Conservation (phyloP, 2,113 vertebrate genomes). For the Halcyon senegalensis region DNA sequence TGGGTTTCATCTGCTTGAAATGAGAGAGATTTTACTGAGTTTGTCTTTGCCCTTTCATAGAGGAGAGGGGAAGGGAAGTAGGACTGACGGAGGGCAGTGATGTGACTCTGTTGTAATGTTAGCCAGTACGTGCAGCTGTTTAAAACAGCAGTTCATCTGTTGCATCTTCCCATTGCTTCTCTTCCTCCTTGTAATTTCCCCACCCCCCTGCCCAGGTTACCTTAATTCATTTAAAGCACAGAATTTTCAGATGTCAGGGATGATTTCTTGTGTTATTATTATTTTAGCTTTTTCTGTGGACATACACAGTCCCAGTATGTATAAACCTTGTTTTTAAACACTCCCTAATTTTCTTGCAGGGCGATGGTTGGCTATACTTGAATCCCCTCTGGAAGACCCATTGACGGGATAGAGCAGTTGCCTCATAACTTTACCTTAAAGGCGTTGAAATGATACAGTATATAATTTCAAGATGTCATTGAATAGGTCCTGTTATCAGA, state of each 20-base stretch:
- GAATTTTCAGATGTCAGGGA: neutral
- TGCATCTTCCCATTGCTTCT: neutral
- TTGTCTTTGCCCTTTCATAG: neutral
- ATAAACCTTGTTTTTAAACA: neutral
- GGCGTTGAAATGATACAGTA: slow-evolving; percentile 70
- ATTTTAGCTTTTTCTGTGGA: neutral
- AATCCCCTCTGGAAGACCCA: slow-evolving; percentile 89
- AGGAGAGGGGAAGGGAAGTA: neutral
- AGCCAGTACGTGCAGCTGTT: neutral
- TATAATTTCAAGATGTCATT: slow-evolving; percentile 51
- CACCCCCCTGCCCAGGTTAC: neutral
- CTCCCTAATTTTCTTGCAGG: slow-evolving; percentile 77
- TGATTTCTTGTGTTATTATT: neutral
- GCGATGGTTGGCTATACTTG: slow-evolving; percentile 89
- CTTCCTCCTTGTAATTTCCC: neutral
- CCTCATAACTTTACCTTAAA: slow-evolving; percentile 52
- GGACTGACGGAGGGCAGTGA: neutral
- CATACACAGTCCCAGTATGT: neutral
- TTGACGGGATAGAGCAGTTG: slow-evolving; percentile 71
- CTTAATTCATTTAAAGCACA: neutral
- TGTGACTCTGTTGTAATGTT: accelerated
- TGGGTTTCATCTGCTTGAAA: neutral
- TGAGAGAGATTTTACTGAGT: neutral
- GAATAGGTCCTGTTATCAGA: neutral
- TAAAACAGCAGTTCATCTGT: neutral